Base-by-base conservation (phyloP, 2,797 vertebrate genomes). In the Podarcis lilfordi region DNA sequence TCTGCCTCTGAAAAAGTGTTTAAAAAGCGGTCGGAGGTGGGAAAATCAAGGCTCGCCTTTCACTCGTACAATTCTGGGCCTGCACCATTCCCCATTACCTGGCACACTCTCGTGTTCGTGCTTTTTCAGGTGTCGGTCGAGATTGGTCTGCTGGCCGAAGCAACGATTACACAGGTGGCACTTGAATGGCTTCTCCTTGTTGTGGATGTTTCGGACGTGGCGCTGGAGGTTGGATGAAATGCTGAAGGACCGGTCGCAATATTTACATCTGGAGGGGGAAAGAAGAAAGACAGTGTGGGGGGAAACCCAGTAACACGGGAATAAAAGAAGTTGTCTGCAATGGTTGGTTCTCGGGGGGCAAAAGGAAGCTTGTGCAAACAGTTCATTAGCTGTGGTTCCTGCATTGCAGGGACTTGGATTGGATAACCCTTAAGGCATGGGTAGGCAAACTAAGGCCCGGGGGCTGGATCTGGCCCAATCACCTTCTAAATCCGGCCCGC, bases 161-260 rank as follows among this genome's bases (percentile, higher is more conserved):
- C 98, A 98, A 68, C 98, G 97, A 96, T 98, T 98, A 91, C 98
- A 98, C 93, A 98, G 96, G 94, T 98, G 98, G 91, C 98, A 98
- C 91, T 98, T 98, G 96, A 98, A 98, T 72, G 98, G 98, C 94
- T 98, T 98, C 96, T 98, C 98, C 96, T 98, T 98, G 96, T 98
- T 98, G 94, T 98, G 98, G 93, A 98, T 98, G 96, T 98, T 98
- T 11, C 98, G 96, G 37, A 98, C 98, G 29, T 98, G 98, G 89
- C 98, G 96, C 94, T 98, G 98, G 79, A 98, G 97, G 95, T 98
- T 98, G 93, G 98, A 98, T 83, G 98, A 98, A 93, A 98, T 98
- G 97, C 98, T 98, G 97, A 98, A 98, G 10, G 98, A 98, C 84
- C 98, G 97, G 97, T 98, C 98, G 89, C 98, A 98, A 96, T 98